phyloP scores from a whole-genome alignment of 2,888 invertebrate genomes.

The Torymus aiolomorphi region DNA sequence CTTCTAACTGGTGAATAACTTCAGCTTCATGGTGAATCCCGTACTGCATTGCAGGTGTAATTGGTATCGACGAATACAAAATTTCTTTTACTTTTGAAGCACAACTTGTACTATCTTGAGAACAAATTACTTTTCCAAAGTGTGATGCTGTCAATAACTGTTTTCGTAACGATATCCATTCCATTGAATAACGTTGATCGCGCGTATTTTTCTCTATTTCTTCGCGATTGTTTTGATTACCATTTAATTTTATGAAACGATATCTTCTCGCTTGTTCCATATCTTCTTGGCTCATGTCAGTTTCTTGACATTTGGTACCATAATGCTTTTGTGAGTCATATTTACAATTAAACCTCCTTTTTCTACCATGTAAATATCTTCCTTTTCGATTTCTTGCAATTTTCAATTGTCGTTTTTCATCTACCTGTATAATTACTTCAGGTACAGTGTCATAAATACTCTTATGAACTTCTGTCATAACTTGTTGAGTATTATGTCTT shows the following conservation, averaged over 20 bases:
- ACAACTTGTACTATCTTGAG: too few relatives aligned
- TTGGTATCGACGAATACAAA: too few relatives aligned
- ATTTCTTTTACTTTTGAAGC: too few relatives aligned
- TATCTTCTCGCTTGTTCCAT: constrained; percentile 27
- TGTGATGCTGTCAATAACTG: constrained; percentile 57
- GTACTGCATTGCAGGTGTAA: constrained; percentile 33
- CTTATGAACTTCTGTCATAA: constrained; percentile 30
- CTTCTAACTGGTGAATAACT: constrained; percentile 35
- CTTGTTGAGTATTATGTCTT: too few relatives aligned
- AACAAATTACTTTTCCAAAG: constrained; percentile 53
- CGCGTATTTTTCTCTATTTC: constrained; percentile 54
- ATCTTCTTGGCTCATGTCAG: constrained; percentile 49
- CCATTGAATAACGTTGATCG: constrained; percentile 42
- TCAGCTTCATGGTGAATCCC: constrained; percentile 55
- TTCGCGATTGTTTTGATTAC: constrained; percentile 44
- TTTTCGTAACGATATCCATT: constrained; percentile 55
- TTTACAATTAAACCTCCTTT: constrained; percentile 25
- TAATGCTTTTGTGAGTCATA: constrained; percentile 50
- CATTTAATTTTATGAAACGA: constrained; percentile 48
- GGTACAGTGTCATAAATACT: neutral
- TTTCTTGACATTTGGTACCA: constrained; percentile 53
- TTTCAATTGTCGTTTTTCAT: constrained; percentile 4
- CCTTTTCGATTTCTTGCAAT: neutral
- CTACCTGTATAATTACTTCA: neutral
- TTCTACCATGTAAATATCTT: constrained; percentile 33